Evolutionary conservation across 2,888 invertebrate genomes (phyloP).

Genomic region (Scelioninae gen. 1): DNA sequence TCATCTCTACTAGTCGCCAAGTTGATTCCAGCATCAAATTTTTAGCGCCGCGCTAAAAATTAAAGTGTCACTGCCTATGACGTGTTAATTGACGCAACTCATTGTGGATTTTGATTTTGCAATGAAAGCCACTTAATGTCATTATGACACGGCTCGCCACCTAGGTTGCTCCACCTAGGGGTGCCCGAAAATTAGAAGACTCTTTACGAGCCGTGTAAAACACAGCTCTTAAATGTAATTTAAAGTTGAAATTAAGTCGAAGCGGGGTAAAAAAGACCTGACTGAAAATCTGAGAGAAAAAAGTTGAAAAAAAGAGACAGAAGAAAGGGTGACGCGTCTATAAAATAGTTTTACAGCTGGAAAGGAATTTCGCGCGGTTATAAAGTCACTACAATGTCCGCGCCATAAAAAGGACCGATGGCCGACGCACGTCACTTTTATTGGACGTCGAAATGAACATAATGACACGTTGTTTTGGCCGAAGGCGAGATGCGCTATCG

Average conservation of each 20-base stretch:
- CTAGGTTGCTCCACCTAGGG: constrained; percentile 47
- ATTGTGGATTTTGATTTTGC: constrained; percentile 24
- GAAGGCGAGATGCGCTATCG: constrained; percentile 62
- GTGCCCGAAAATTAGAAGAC: constrained; percentile 64
- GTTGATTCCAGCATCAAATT: constrained; percentile 12
- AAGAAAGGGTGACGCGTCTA: constrained; percentile 80
- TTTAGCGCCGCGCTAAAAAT: constrained; percentile 53
- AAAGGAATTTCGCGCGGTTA: constrained; percentile 83
- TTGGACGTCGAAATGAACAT: constrained; percentile 72
- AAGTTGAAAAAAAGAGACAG: constrained; percentile 57
- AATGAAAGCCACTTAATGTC: constrained; percentile 44
- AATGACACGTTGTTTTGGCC: constrained; percentile 71
- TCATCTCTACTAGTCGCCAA: constrained; percentile 16
- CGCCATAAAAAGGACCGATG: constrained; percentile 66
- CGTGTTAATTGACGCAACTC: constrained; percentile 57
- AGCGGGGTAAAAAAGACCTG: constrained; percentile 39
- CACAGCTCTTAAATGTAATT: constrained; percentile 82
- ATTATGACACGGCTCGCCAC: constrained; percentile 47
- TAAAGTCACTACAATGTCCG: constrained; percentile 75
- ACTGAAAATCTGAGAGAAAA: not conserved
- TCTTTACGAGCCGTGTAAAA: constrained; percentile 78
- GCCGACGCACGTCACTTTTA: constrained; percentile 70
- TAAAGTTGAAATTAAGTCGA: constrained; percentile 75
- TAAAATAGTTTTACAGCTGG: constrained; percentile 84
- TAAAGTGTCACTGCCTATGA: constrained; percentile 51